These are phyloP conservation scores for Meandrina meandrites DNA, from an alignment of 92 coral and sea anemone species.

Conservation along the genomic window DNA sequence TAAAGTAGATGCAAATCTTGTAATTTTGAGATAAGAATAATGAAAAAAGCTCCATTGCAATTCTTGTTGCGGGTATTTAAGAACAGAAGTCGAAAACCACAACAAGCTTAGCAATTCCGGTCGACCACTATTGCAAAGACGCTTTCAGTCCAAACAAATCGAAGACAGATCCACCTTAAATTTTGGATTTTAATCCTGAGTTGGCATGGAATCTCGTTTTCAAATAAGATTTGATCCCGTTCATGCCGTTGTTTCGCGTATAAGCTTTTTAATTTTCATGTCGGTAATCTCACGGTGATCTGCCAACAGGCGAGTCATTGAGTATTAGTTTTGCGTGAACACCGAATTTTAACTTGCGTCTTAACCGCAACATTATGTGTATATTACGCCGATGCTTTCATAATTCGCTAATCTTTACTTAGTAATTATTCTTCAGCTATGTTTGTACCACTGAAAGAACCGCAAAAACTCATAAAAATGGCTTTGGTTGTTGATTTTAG, in stretches of 20 bases:
- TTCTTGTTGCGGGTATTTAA: slow-evolving; percentile 10
- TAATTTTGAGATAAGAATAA: slow-evolving; percentile 14
- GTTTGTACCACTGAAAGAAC: slow-evolving; percentile 47
- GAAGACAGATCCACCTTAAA: neutral
- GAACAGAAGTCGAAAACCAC: slow-evolving; percentile 24
- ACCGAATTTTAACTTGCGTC: slow-evolving; percentile 12
- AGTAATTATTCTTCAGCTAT: slow-evolving; percentile 40
- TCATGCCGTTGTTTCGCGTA: neutral
- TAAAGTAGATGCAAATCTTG: slow-evolving; percentile 22
- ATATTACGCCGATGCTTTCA: slow-evolving; percentile 27
- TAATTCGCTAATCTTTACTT: slow-evolving; percentile 54
- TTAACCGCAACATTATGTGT: slow-evolving; percentile 21
- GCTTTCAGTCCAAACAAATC: neutral
- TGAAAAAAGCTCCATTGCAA: slow-evolving; percentile 26
- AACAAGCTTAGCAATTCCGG: neutral
- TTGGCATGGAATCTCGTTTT: neutral
- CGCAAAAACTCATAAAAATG: slow-evolving; percentile 54
- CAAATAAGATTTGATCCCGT: neutral
- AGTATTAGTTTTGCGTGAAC: slow-evolving; percentile 35
- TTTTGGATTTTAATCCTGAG: neutral
- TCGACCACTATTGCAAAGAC: neutral
- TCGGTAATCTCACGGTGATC: neutral
- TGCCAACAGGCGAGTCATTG: neutral
- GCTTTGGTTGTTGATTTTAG: slow-evolving; percentile 37
- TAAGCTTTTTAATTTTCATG: slow-evolving; percentile 13